These are phyloP conservation scores for Mythimna pallens DNA, from an alignment of 2,888 invertebrate genomes.

Conservation along the genomic window DNA sequence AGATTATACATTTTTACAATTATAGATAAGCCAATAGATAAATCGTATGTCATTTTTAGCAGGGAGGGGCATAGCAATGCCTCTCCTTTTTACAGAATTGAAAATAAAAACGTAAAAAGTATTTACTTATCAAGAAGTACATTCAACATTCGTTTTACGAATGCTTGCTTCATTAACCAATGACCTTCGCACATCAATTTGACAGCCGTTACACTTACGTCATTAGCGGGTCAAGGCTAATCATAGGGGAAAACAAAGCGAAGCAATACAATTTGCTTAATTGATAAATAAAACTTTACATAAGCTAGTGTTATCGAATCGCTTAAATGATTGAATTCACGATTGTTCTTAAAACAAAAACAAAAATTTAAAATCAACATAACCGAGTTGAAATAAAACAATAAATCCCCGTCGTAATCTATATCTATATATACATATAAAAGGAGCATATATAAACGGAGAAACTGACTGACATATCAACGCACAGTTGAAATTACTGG, in stretches of 20 bases:
- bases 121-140: neutral
- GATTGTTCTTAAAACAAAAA: neutral
- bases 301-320: neutral
- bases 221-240: constrained; percentile 13
- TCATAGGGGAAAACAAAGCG: constrained; percentile 7
- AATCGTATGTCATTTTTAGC: neutral
- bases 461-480: no score
- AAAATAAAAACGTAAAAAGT: neutral
- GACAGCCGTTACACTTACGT: constrained; percentile 26
- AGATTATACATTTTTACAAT: no score
- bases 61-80: no score
- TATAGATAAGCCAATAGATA: no score
- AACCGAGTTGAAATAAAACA: neutral
- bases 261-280: constrained; percentile 9
- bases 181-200: constrained; percentile 29
- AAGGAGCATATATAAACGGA: no score
- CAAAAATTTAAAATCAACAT: neutral
- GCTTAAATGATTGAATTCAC: neutral
- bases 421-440: no score
- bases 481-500: no score
- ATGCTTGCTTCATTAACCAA: constrained; percentile 2
- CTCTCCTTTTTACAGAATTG: neutral
- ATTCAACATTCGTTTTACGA: neutral
- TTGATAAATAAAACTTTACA: neutral
- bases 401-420: neutral